Conservation (phyloP, 2,888 invertebrate genomes). For the Heterodera filipjevi region DNA sequence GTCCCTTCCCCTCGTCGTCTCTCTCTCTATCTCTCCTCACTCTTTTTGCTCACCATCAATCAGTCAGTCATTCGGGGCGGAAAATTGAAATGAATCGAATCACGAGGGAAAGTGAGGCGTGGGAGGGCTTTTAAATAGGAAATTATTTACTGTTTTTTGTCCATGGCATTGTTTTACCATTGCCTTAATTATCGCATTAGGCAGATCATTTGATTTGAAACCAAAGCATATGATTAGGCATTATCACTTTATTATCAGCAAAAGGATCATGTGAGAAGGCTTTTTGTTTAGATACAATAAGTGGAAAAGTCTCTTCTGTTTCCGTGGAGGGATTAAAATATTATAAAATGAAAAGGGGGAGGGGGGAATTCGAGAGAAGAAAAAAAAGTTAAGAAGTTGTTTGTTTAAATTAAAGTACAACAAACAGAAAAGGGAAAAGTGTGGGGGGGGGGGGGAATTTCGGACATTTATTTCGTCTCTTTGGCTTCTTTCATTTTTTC, state of each 20-base stretch:
- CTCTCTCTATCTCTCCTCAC: not conserved
- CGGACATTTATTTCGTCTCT: too few relatives aligned
- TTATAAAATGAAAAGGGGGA: not conserved
- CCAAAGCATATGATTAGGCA: not conserved
- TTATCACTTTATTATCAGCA: not conserved
- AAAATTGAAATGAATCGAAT: too few relatives aligned
- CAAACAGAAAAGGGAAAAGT: too few relatives aligned
- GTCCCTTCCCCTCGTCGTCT: not conserved
- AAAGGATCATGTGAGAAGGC: not conserved
- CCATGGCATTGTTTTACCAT: not conserved
- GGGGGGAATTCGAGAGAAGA: too few relatives aligned
- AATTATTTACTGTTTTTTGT: not conserved
- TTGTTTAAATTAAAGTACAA: too few relatives aligned
- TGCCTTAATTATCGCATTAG: too few relatives aligned
- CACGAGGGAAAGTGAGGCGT: not conserved
- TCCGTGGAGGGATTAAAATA: not conserved
- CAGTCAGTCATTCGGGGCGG: not conserved
- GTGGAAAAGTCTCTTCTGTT: not conserved
- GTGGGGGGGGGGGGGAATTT: too few relatives aligned
- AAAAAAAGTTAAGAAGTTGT: too few relatives aligned
- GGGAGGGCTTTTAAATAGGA: not conserved
- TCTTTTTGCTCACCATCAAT: not conserved
- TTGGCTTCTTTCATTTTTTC: too few relatives aligned
- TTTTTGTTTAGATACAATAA: not conserved
- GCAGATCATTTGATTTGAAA: not conserved